A percentile compares a stretch with the other conserved stretches of the same genome.
Evolutionary conservation across 1,140 invertebrate species (phyloP).

Genomic region (Microplitis demolitor): DNA sequence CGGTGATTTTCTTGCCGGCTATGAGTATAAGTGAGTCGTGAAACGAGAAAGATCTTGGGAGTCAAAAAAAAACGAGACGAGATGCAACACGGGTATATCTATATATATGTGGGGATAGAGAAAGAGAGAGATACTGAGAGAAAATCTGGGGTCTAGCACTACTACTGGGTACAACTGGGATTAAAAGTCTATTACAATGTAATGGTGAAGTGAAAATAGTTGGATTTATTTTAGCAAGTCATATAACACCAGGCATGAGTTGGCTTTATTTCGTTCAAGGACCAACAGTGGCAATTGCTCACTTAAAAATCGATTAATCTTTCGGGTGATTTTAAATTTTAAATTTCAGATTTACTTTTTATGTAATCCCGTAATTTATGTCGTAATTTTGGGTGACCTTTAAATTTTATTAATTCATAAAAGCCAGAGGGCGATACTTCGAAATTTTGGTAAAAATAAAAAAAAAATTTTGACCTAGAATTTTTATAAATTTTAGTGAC

Average conservation of each 20-base stretch:
- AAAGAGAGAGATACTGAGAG: too few relatives aligned
- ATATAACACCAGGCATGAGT: constrained; percentile 50
- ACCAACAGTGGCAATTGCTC: constrained; percentile 48
- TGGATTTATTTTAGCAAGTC: background rate
- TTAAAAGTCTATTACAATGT: too few relatives aligned
- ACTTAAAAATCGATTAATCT: constrained; percentile 61
- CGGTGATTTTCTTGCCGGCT: constrained; percentile 28
- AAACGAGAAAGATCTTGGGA: constrained; percentile 25
- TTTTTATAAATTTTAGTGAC: too few relatives aligned
- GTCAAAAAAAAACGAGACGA: background rate
- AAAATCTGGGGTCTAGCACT: too few relatives aligned
- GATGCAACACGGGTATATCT: background rate
- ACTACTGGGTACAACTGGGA: too few relatives aligned
- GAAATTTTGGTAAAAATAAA: too few relatives aligned
- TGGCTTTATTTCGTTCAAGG: constrained; percentile 47
- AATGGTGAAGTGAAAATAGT: background rate
- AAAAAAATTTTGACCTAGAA: too few relatives aligned
- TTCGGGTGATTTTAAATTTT: constrained; percentile 15
- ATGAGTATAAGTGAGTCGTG: constrained; percentile 51
- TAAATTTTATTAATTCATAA: too few relatives aligned
- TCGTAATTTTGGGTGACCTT: too few relatives aligned
- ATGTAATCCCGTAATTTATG: too few relatives aligned
- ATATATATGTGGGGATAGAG: background rate
- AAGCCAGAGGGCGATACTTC: too few relatives aligned
- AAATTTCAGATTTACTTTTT: background rate